Base-by-base conservation (phyloP, 2,888 invertebrate species). In the Punctoribates punctum region DNA sequence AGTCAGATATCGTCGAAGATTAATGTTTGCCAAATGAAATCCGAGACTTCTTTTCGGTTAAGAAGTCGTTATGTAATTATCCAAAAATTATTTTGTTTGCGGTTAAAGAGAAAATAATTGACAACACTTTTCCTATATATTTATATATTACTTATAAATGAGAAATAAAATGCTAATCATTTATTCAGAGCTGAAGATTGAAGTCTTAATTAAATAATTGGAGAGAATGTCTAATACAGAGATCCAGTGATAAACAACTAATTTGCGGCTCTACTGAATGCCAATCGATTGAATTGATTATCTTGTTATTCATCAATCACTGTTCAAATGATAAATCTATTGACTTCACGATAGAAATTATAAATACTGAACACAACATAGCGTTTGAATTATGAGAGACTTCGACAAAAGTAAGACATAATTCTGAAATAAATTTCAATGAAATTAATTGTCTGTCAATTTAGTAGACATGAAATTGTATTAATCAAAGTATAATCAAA, bases 321-420 rank as follows among this genome's bases (percentile, higher is more conserved):
- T 67, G 67, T 67, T 34, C 42, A 67, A 67, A 67, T 17, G 67
- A 67, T 67, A 42, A 67, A 67, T 29, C 29, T 17, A 67, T 67
- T 27, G 34, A 67, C 15, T 15, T 29, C 23, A 13, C 3, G 20
- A 67, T 15, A 3, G 11, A 67, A 67, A 38, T 15, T 67, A 20
- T 29, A 3, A 67, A 62, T 62, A 62, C 27, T 67, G 67, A 42
- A 34, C 67, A 67, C 8, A 67, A 57, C 3, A 54, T 34, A 48
- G n/a, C n/a, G 48, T 48, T 54, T 60, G 60, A 27, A 25, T 60
- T 23, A 60, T 29, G 23, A 27, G 29, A 60, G 13, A 60, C 15
- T 29, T 13, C 27, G 29, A 60, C 29, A 60, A 60, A 60, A 60
- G 60, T n/a, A 27, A 13, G 27, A 60, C 13, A 60, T 60, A 60